These are phyloP conservation scores for Daphoenositta chrysoptera DNA, from an alignment of 2,113 vertebrate genomes.

Conservation along the genomic window DNA sequence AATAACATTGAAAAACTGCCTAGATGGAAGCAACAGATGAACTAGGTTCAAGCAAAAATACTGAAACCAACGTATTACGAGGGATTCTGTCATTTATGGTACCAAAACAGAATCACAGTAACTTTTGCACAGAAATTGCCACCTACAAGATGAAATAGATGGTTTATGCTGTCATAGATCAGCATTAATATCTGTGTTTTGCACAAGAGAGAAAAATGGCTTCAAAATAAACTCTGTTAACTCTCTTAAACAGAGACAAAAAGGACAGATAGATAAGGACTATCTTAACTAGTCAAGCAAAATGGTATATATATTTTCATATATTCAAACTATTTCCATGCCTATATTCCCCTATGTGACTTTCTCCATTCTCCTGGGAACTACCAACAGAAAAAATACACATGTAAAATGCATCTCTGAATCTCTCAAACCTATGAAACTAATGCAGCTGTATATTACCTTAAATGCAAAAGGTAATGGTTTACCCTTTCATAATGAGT, in stretches of 20 bases:
- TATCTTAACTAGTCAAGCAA: background rate
- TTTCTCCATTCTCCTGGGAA: background rate
- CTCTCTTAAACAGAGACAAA: background rate
- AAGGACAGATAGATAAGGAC: background rate
- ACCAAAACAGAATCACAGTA: background rate
- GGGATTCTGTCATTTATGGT: background rate
- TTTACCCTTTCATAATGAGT: background rate
- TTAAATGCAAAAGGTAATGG: background rate
- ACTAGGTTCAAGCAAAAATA: background rate
- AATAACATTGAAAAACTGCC: background rate
- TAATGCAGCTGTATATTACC: background rate
- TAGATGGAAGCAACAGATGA: background rate
- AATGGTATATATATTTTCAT: background rate
- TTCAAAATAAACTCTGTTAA: background rate
- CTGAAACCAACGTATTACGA: rapidly evolving
- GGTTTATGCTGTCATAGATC: background rate
- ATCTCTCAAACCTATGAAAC: background rate
- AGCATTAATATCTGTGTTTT: background rate
- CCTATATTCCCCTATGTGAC: background rate
- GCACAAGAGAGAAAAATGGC: background rate
- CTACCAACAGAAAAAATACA: background rate
- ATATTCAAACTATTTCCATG: background rate
- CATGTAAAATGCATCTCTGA: background rate
- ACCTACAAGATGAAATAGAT: background rate
- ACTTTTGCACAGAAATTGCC: background rate